Conservation (phyloP, 2,888 invertebrate genomes). For the Acanthosoma haemorrhoidale region DNA sequence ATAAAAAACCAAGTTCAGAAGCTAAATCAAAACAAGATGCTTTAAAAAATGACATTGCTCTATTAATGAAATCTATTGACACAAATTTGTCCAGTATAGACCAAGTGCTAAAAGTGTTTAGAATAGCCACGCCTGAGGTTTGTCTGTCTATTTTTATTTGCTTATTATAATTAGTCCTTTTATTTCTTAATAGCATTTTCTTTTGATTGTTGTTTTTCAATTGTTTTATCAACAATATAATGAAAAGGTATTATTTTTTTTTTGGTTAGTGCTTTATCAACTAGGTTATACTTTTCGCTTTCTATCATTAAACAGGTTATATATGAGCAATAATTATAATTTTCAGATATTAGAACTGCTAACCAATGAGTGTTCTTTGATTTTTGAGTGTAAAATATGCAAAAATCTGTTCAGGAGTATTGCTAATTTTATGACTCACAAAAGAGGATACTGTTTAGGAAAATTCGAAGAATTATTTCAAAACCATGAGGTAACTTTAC, state of each 20-base stretch:
- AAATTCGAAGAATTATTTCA: constrained; percentile 31
- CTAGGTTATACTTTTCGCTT: constrained; percentile 29
- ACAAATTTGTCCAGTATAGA: constrained; percentile 64
- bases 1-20: constrained; percentile 1
- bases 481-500: constrained; percentile 35
- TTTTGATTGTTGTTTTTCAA: neutral
- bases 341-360: constrained; percentile 67
- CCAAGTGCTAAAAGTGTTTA: constrained; percentile 56
- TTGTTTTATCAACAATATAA: neutral
- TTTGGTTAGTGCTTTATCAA: neutral
- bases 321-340: constrained; percentile 27
- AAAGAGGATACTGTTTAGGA: constrained; percentile 66
- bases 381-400: constrained; percentile 86
- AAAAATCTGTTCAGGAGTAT: constrained; percentile 79
- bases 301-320: neutral
- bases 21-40: constrained; percentile 4
- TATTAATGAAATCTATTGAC: constrained; percentile 57
- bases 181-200: neutral
- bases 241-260: neutral
- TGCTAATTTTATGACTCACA: constrained; percentile 84
- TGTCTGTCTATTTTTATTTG: constrained; percentile 9
- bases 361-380: constrained; percentile 76
- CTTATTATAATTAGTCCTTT: neutral
- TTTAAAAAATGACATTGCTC: constrained; percentile 46
- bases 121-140: constrained; percentile 42